These are phyloP conservation scores for Charaxes varanes DNA, from an alignment of 1,140 invertebrate genomes.

Conservation along the genomic window DNA sequence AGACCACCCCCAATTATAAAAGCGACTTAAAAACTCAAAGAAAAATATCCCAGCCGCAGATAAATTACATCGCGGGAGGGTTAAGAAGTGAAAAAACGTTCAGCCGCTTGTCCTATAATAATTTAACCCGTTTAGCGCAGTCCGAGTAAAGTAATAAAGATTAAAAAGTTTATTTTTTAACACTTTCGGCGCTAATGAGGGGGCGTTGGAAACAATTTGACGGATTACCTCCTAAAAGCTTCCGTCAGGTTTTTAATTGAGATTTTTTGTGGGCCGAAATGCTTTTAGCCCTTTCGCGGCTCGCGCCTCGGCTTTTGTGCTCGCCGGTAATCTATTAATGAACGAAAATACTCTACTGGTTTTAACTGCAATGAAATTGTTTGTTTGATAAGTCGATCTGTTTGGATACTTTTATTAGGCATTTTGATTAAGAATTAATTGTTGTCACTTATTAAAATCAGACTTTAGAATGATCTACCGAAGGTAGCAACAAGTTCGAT, in stretches of 20 bases:
- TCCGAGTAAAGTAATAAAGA: constrained; percentile 71
- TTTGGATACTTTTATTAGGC: no score
- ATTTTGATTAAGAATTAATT: no score
- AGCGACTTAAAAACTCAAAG: constrained; percentile 45
- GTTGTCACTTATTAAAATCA: no score
- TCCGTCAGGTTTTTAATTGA: constrained; percentile 73
- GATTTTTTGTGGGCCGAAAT: constrained; percentile 65
- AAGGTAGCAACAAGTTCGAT: no score
- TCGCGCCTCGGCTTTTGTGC: constrained; percentile 54
- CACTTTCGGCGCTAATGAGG: constrained; percentile 72
- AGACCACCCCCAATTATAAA: constrained; percentile 32
- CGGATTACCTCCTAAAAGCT: constrained; percentile 73
- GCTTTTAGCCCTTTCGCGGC: constrained; percentile 66
- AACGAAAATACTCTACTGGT: constrained; percentile 54
- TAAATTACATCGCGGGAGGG: constrained; percentile 54
- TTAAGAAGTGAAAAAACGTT: constrained; percentile 62
- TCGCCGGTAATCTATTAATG: constrained; percentile 65
- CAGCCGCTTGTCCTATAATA: constrained; percentile 61
- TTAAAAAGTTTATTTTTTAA: constrained; percentile 74
- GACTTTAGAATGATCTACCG: no score
- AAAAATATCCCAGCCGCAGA: constrained; percentile 41
- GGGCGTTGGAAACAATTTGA: constrained; percentile 73
- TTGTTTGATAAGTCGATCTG: background rate
- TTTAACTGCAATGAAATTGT: constrained; percentile 4
- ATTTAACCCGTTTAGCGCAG: constrained; percentile 70